Conservation (phyloP, 2,888 invertebrate species). For the Maniola hyperantus region DNA sequence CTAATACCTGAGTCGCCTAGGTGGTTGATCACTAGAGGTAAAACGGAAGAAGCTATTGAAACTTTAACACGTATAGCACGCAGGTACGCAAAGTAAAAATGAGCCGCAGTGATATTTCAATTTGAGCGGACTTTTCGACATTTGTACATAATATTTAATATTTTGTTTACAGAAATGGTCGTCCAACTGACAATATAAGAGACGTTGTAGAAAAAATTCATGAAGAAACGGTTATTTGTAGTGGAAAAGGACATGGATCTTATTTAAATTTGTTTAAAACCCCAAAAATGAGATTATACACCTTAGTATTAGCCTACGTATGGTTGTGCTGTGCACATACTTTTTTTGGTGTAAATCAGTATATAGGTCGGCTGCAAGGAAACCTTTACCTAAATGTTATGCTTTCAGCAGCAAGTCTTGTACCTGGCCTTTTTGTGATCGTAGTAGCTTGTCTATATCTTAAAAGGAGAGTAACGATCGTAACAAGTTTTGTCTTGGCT, state of each 20-base stretch:
- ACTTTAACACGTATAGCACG: constrained; percentile 86
- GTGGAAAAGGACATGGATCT: constrained; percentile 52
- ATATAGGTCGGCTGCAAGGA: constrained; percentile 88
- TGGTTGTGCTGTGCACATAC: constrained; percentile 92
- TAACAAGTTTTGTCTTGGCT: constrained; percentile 57
- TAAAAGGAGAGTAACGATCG: constrained; percentile 58
- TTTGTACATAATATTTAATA: neutral
- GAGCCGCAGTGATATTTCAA: neutral
- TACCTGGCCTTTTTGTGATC: constrained; percentile 59
- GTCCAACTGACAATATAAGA: constrained; percentile 60
- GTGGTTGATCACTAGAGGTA: constrained; percentile 88
- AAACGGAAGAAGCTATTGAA: constrained; percentile 82
- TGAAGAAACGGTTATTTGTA: constrained; percentile 50
- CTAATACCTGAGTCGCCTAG: constrained; percentile 90
- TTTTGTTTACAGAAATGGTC: constrained; percentile 66
- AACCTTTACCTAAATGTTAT: constrained; percentile 91
- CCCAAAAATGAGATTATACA: constrained; percentile 86
- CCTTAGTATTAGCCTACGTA: constrained; percentile 85
- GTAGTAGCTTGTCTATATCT: constrained; percentile 59
- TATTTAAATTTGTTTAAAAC: constrained; percentile 86
- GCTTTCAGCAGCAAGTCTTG: constrained; percentile 81
- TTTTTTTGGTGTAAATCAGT: constrained; percentile 92
- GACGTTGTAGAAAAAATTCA: constrained; percentile 62
- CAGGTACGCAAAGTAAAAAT: constrained; percentile 47
- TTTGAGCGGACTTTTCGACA: too few species aligned